A percentile compares a stretch with the other conserved stretches of the same genome.
These are phyloP conservation scores for Gymnocypris eckloni DNA, from an alignment of 2,797 vertebrate genomes.

Conservation along the genomic window DNA sequence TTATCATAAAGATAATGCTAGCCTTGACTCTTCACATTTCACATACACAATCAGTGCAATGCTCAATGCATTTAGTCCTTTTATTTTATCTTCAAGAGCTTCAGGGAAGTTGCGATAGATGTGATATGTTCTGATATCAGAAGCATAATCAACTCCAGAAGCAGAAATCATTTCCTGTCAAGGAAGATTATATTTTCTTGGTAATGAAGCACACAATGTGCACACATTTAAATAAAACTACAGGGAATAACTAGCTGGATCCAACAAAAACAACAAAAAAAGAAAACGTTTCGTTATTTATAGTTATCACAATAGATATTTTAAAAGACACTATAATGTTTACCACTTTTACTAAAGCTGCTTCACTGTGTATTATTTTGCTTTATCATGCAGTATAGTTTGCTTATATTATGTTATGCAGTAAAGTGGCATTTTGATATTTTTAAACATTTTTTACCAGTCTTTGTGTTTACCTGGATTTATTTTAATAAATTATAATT, in stretches of 20 bases:
- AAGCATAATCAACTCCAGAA: background rate
- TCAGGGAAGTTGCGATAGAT: background rate
- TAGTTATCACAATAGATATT: background rate
- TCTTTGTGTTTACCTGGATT: background rate
- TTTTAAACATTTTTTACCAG: no score
- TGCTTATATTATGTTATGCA: background rate
- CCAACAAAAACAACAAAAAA: no score
- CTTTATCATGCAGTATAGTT: background rate
- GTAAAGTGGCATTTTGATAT: background rate
- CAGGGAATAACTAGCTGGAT: background rate
- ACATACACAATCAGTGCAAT: background rate
- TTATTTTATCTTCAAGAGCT: background rate
- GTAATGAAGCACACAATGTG: background rate
- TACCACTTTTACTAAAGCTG: background rate
- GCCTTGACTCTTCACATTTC: background rate
- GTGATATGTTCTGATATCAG: background rate
- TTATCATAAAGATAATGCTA: slow-evolving; percentile 23
- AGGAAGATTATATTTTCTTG: background rate
- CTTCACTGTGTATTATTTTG: background rate
- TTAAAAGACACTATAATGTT: background rate
- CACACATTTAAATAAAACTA: background rate
- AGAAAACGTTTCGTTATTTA: no score
- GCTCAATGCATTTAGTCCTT: background rate
- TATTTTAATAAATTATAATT: background rate
- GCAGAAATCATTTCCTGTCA: no score